Percentiles rank a stretch among this genome's conserved stretches.
Evolutionary conservation across 2,113 vertebrate species (phyloP).

Genomic region (Oreocharis arfaki): DNA sequence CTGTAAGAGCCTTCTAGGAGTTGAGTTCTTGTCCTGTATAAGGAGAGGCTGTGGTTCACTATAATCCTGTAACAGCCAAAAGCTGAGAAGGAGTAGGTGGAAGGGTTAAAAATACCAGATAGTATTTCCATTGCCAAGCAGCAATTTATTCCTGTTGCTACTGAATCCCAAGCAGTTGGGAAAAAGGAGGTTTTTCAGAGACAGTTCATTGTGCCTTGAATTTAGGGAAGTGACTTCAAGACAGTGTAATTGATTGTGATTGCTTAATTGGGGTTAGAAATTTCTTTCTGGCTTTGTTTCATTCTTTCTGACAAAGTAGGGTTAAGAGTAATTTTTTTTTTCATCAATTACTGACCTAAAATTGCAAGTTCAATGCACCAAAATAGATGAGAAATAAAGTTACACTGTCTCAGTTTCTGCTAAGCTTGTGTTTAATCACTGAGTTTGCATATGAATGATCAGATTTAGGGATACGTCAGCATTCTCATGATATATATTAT

Average conservation of each 20-base stretch:
- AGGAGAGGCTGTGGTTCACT: not conserved
- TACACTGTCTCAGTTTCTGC: not conserved
- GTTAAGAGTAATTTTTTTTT: not conserved
- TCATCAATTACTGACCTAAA: not conserved
- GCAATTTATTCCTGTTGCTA: not conserved
- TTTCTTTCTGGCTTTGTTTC: not conserved
- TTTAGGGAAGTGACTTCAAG: not conserved
- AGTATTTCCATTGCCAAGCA: not conserved
- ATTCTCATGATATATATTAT: not conserved
- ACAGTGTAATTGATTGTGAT: not conserved
- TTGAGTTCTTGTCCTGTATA: not conserved
- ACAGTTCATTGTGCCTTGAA: not conserved
- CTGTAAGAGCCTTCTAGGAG: not conserved
- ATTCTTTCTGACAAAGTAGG: not conserved
- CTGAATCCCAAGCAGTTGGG: not conserved
- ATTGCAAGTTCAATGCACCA: not conserved
- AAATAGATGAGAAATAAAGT: not conserved
- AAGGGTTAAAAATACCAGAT: not conserved
- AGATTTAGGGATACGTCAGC: not conserved
- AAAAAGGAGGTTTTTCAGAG: not conserved
- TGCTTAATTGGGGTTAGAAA: not conserved
- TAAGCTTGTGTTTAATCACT: not conserved
- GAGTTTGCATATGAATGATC: not conserved
- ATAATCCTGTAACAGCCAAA: not conserved
- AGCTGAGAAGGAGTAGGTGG: accelerated